These are phyloP conservation scores for Azorinus chamasolen DNA, from an alignment of 2,888 invertebrate genomes.

Conservation along the genomic window DNA sequence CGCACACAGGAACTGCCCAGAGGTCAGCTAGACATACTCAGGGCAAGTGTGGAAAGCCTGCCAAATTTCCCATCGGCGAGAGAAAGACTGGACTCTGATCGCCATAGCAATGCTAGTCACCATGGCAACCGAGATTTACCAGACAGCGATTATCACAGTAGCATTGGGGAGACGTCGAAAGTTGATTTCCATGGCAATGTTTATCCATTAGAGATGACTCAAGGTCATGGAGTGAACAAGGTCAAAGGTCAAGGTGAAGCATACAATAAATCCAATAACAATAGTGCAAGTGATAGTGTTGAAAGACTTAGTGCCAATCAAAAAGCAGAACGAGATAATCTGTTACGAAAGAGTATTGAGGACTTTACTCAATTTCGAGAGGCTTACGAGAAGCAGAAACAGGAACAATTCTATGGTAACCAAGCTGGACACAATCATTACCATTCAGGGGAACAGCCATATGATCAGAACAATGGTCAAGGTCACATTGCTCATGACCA, in stretches of 20 bases:
- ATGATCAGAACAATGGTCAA: conserved; percentile 34
- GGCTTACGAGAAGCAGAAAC: conserved; percentile 28
- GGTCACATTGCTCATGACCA: conserved; percentile 39
- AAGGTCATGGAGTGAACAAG: conserved; percentile 14
- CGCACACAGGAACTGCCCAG: conserved; percentile 54
- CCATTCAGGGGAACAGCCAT: conserved; percentile 52
- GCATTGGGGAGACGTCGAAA: conserved; percentile 10
- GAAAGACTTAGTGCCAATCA: background rate
- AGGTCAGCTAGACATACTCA: conserved; percentile 37
- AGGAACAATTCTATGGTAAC: conserved; percentile 34
- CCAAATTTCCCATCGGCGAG: conserved; percentile 39
- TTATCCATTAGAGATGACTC: conserved; percentile 27
- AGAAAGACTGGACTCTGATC: conserved; percentile 25
- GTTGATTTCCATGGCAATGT: conserved; percentile 51
- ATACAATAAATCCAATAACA: conserved; percentile 14
- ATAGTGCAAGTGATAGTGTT: conserved; percentile 16
- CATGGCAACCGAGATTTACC: conserved; percentile 44
- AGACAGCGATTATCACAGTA: conserved; percentile 63
- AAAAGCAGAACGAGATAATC: conserved; percentile 34
- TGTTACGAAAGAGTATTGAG: conserved; percentile 49
- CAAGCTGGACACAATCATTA: conserved; percentile 45
- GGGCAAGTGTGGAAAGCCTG: conserved; percentile 52
- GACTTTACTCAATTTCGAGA: conserved; percentile 51
- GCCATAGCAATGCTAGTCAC: conserved; percentile 29
- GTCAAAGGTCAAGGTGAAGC: conserved; percentile 23